phyloP scores from a whole-genome alignment of 92 coral and sea anemone genomes.

The Pocillopora grandis region DNA sequence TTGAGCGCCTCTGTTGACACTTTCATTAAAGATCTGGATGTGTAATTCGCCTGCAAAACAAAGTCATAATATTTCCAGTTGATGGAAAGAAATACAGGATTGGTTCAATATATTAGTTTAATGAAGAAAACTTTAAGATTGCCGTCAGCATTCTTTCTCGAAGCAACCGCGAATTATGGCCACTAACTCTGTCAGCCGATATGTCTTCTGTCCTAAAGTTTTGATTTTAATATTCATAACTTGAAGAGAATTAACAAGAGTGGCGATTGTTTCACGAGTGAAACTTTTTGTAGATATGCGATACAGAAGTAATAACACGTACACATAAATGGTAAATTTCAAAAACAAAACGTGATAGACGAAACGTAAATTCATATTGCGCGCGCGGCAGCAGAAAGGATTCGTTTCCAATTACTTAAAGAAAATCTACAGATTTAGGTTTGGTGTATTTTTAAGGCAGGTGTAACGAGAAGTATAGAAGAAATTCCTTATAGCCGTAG shows the following conservation, averaged over 20 bases:
- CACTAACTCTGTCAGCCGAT: constrained; percentile 10
- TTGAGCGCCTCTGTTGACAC: neutral
- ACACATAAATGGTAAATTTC: neutral
- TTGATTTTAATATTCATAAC: constrained; percentile 6
- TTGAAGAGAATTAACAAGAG: neutral
- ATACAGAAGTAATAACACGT: constrained; percentile 5
- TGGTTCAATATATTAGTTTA: constrained; percentile 29
- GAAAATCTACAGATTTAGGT: neutral
- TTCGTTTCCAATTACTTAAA: constrained; percentile 2
- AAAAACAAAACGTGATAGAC: neutral
- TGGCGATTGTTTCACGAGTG: constrained; percentile 14
- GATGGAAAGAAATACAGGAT: constrained; percentile 16
- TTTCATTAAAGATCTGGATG: constrained; percentile 14
- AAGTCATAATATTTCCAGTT: constrained; percentile 19
- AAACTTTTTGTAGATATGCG: constrained; percentile 6
- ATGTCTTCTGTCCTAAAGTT: neutral
- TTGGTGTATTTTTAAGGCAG: neutral
- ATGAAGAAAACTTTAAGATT: constrained; percentile 26
- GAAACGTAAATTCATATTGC: neutral
- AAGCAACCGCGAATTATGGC: neutral
- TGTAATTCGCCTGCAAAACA: constrained; percentile 20
- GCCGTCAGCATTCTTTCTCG: constrained; percentile 23
- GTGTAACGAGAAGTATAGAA: too few species aligned
- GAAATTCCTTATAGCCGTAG: neutral
- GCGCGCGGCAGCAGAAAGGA: neutral